These are phyloP conservation scores for Rhyacichthys aspro DNA, from an alignment of 2,797 vertebrate species.

Conservation along the genomic window DNA sequence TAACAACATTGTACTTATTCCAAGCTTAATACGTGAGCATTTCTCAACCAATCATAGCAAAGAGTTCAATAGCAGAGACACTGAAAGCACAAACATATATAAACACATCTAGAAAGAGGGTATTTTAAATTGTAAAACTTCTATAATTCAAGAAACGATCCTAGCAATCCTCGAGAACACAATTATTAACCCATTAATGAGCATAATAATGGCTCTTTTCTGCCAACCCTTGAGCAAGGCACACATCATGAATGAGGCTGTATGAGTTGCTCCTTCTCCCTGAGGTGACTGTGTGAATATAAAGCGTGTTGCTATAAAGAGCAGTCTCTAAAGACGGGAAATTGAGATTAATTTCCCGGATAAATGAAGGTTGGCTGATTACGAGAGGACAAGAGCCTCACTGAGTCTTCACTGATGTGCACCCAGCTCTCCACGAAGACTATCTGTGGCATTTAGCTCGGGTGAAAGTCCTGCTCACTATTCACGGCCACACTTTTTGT, in stretches of 20 bases:
- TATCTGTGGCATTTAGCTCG: slow-evolving; percentile 44
- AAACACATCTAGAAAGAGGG: no score
- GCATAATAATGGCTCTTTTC: background rate
- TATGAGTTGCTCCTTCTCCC: slow-evolving; percentile 46
- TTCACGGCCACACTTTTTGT: slow-evolving; percentile 15
- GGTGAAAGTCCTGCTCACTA: slow-evolving; percentile 11
- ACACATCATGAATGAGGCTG: slow-evolving; percentile 15
- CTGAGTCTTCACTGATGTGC: slow-evolving; percentile 34
- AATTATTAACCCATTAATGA: background rate
- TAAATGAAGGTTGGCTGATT: slow-evolving; percentile 56
- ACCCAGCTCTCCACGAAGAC: slow-evolving; percentile 33
- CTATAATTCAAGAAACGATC: no score
- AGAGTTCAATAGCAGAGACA: no score
- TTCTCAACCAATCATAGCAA: no score
- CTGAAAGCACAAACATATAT: no score
- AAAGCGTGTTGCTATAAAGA: slow-evolving; percentile 45
- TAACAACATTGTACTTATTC: no score
- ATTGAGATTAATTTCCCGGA: slow-evolving; percentile 65
- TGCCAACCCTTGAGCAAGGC: slow-evolving; percentile 33
- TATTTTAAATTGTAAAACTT: no score
- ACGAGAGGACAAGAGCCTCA: slow-evolving; percentile 33
- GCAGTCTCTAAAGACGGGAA: slow-evolving; percentile 36
- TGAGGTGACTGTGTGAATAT: slow-evolving; percentile 52
- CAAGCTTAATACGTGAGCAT: no score
- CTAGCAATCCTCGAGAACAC: background rate